A percentile compares a stretch with the other conserved stretches of the same genome.
These are phyloP conservation scores for Sinocyclocheilus grahami DNA, from an alignment of 2,113 vertebrate species.

Conservation along the genomic window DNA sequence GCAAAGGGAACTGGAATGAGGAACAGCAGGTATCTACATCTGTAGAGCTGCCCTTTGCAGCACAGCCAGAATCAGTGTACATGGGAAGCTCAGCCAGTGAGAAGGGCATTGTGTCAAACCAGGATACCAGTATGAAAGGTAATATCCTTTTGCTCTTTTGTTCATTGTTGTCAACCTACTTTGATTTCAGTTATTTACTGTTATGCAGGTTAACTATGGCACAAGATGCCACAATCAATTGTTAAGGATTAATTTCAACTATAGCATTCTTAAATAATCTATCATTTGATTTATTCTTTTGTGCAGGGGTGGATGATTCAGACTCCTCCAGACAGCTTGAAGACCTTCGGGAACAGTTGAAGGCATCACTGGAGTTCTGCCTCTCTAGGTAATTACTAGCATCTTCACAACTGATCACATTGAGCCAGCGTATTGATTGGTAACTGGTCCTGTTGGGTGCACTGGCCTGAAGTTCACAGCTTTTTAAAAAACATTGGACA, in stretches of 20 bases:
- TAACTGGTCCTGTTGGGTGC: too few species aligned
- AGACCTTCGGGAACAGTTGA: slow-evolving; percentile 85
- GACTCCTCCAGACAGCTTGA: slow-evolving; percentile 69
- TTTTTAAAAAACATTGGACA: too few species aligned
- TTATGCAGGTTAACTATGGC: background rate
- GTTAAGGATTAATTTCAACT: background rate
- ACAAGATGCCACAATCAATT: background rate
- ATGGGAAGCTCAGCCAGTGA: slow-evolving; percentile 52
- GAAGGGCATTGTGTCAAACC: slow-evolving; percentile 32
- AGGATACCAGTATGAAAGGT: slow-evolving; percentile 45
- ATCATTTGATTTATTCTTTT: background rate
- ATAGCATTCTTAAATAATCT: background rate
- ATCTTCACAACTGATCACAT: background rate
- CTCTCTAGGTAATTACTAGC: slow-evolving; percentile 83
- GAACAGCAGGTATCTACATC: slow-evolving; percentile 46
- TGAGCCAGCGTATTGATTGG: too few species aligned
- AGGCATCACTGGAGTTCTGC: slow-evolving; percentile 89
- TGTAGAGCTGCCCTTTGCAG: slow-evolving; percentile 46
- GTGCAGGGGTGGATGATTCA: slow-evolving; percentile 45
- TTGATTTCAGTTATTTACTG: background rate
- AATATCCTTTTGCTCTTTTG: background rate
- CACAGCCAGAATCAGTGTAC: slow-evolving; percentile 40
- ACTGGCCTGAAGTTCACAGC: too few species aligned
- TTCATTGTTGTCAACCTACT: background rate
- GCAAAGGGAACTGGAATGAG: slow-evolving; percentile 52